A percentile compares a stretch with the other conserved stretches of the same genome.
Evolutionary conservation across 2,797 vertebrate species (phyloP).

Genomic region (Amblyopsis hoosieri): DNA sequence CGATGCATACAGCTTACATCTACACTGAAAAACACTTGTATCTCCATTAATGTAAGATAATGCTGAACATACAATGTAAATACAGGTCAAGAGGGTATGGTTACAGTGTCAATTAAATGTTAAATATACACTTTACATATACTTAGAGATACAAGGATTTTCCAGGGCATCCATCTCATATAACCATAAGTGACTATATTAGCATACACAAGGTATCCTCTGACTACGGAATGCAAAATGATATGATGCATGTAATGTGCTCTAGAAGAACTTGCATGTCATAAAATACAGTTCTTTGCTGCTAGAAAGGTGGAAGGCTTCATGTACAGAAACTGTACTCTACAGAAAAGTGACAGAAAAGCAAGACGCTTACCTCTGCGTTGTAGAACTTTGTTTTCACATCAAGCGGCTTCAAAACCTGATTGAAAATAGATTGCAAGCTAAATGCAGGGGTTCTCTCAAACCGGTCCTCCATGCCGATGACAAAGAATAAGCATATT

Average conservation of each 20-base stretch:
- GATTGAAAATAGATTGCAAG: slow-evolving; percentile 82
- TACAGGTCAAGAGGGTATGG: no score
- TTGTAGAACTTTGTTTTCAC: slow-evolving; percentile 99
- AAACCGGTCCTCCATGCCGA: slow-evolving; percentile 45
- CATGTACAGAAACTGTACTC: not conserved
- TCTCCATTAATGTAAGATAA: slow-evolving; percentile 22
- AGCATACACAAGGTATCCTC: slow-evolving; percentile 34
- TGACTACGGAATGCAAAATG: slow-evolving; percentile 45
- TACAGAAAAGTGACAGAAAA: no score
- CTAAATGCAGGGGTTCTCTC: slow-evolving; percentile 68
- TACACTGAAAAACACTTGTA: slow-evolving; percentile 38
- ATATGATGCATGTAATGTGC: slow-evolving; percentile 32
- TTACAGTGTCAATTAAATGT: not conserved
- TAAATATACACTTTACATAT: not conserved
- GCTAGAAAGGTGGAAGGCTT: slow-evolving; percentile 17
- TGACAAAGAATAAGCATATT: not conserved
- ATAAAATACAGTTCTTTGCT: slow-evolving; percentile 24
- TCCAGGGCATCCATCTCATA: slow-evolving; percentile 27
- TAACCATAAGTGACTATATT: slow-evolving; percentile 27
- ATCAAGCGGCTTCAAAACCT: slow-evolving; percentile 98
- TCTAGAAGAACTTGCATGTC: slow-evolving; percentile 27
- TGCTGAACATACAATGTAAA: no score
- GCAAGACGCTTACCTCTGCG: slow-evolving; percentile 86
- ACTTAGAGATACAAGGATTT: slow-evolving; percentile 43
- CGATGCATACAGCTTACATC: slow-evolving; percentile 32